A percentile compares a stretch with the other conserved stretches of the same genome.
Conservation (phyloP, 2,888 invertebrate genomes). For the Habrosyne pyritoides region DNA sequence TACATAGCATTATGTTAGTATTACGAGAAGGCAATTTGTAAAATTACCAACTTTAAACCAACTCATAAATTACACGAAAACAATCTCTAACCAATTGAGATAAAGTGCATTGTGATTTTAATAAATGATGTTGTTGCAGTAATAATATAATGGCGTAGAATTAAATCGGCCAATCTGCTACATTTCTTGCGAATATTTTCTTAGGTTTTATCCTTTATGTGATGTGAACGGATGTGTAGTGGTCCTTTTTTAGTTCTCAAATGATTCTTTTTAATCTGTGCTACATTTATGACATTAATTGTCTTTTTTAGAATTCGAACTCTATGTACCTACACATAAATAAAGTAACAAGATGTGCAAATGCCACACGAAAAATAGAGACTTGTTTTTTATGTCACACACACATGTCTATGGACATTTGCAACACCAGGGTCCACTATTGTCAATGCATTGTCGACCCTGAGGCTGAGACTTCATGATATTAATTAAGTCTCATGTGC, state of each 20-base stretch:
- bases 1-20: constrained; percentile 16
- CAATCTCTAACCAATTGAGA: constrained; percentile 13
- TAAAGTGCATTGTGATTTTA: constrained; percentile 9
- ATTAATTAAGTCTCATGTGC: no score
- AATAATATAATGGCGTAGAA: constrained; percentile 21
- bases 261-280: not conserved
- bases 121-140: constrained; percentile 8
- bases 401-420: no score
- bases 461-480: no score
- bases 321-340: no score
- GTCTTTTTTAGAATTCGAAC: no score
- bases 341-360: no score
- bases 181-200: constrained; percentile 22
- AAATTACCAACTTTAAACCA: constrained; percentile 21
- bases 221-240: constrained; percentile 16
- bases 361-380: no score
- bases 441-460: no score
- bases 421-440: no score
- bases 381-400: no score
- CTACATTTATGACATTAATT: not conserved
- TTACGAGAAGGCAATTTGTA: constrained; percentile 29
- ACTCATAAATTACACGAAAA: constrained; percentile 23
- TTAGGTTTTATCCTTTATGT: constrained; percentile 18
- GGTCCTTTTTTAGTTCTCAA: not conserved
- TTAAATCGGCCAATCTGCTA: constrained; percentile 26